A percentile compares a stretch with the other conserved stretches of the same genome.
Evolutionary conservation across 2,888 invertebrate genomes (phyloP).

Genomic region (Philopedon plagiatum): DNA sequence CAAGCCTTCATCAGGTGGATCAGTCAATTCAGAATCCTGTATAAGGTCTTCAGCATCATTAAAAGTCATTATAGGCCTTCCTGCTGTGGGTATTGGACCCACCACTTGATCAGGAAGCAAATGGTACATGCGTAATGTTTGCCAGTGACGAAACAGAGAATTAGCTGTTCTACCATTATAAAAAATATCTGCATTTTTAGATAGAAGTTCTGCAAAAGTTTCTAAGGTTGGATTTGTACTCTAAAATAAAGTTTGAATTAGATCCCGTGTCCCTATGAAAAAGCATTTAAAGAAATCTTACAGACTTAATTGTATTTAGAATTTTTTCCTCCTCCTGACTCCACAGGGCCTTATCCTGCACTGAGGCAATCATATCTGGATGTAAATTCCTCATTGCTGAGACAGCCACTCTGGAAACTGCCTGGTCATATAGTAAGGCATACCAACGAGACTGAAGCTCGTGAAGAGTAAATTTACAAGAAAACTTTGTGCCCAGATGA

Average conservation of each 20-base stretch:
- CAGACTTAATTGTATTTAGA: conserved; percentile 85
- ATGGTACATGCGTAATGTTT: conserved; percentile 91
- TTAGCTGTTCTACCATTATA: conserved; percentile 91
- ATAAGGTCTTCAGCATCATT: conserved; percentile 94
- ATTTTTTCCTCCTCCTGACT: conserved; percentile 92
- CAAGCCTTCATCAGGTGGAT: conserved; percentile 85
- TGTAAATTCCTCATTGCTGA: conserved; percentile 95
- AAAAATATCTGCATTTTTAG: conserved; percentile 88
- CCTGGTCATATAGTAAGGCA: conserved; percentile 94
- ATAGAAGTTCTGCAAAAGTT: conserved; percentile 87
- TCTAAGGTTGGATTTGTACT: conserved; percentile 81
- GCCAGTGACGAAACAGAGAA: conserved; percentile 91
- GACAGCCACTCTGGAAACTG: conserved; percentile 91
- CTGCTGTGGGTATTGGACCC: conserved; percentile 62
- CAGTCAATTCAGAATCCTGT: conserved; percentile 86
- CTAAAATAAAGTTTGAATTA: too few relatives aligned
- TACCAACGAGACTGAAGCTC: conserved; percentile 98
- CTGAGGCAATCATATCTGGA: conserved; percentile 88
- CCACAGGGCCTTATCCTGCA: conserved; percentile 91
- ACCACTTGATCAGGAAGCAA: conserved; percentile 91
- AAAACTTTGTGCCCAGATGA: conserved; percentile 94
- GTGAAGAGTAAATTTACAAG: conserved; percentile 92
- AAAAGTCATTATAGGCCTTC: conserved; percentile 76
- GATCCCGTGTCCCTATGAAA: too few relatives aligned
- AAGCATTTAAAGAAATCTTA: conserved; percentile 70